Evolutionary conservation across 2,888 invertebrate genomes (phyloP), one percentile per base, ranked within the genome.

Genomic region (Muscina levida): DNA sequence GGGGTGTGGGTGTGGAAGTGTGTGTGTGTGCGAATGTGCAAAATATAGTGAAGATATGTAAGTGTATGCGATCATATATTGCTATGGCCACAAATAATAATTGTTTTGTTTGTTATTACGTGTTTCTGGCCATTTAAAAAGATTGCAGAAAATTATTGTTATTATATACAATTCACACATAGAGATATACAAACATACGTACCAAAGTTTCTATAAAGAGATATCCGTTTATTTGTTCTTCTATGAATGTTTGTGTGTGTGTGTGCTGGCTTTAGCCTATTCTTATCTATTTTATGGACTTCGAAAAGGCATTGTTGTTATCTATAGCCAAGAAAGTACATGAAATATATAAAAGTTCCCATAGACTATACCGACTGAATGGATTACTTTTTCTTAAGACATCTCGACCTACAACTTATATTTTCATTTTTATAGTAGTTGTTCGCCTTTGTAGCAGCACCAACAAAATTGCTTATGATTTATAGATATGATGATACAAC

Each of bases 81-180:
- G n/a, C 31, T 65, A 37, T 4, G 42, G 62, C 53, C 65, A 70
- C 75, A 76, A 65, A 76, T 70, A 76, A 70, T 76, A 70, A 65
- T 65, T 68, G 59, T 68, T 75, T 65, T 75, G 59, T 51, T 75
- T 75, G 59, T 75, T 59, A 75, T 68, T 42, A 75, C 51, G 67
- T 75, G 51, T 62, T 68, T 51, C 70, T 53, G 62, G 62, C 13
- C 65, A 70, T 76, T 75, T 57, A 65, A 70, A 70, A 70, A 62
- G 62, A 70, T 70, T 51, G 62, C 70, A 70, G 26, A 62, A 75
- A 53, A 53, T 65, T 44, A 56, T 62, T 70, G 70, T 37, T 56
- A 65, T 56, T 56, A 19, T 62, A 22, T 19, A 19, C 22, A 62
- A 42, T 17, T n/a, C 59, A 39, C 39, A 39, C 17, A 59, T 10